phyloP scores from a whole-genome alignment of 2,888 invertebrate species.

The Bembecia ichneumoniformis region DNA sequence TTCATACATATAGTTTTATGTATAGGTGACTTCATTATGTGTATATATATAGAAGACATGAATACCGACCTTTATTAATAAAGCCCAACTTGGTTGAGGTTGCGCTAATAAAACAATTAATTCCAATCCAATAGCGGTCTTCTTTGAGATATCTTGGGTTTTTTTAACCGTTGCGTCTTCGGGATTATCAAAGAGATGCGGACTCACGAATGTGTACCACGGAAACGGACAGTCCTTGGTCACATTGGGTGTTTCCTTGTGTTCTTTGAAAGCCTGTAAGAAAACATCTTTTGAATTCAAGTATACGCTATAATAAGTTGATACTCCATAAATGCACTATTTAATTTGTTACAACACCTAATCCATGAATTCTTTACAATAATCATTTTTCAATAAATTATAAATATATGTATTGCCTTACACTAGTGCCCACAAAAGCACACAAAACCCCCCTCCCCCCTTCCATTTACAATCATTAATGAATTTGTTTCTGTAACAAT shows the following conservation, averaged over 20 bases:
- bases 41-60: neutral
- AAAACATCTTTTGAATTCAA: neutral
- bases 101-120: slow-evolving; percentile 80
- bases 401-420: no score
- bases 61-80: slow-evolving; percentile 76
- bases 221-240: slow-evolving; percentile 69
- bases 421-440: no score
- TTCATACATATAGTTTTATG: no score
- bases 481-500: no score
- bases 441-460: no score
- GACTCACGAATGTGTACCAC: slow-evolving; percentile 80
- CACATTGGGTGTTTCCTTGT: slow-evolving; percentile 18
- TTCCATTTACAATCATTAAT: no score
- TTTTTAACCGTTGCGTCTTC: slow-evolving; percentile 40
- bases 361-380: no score
- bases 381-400: no score
- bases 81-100: slow-evolving; percentile 84
- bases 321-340: no score
- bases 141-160: slow-evolving; percentile 66
- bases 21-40: neutral
- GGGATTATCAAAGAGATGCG: slow-evolving; percentile 70
- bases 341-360: no score
- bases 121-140: slow-evolving; percentile 78
- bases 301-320: no score
- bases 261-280: slow-evolving; percentile 48